phyloP scores from a whole-genome alignment of 2,797 vertebrate genomes.

The Anguilla anguilla region DNA sequence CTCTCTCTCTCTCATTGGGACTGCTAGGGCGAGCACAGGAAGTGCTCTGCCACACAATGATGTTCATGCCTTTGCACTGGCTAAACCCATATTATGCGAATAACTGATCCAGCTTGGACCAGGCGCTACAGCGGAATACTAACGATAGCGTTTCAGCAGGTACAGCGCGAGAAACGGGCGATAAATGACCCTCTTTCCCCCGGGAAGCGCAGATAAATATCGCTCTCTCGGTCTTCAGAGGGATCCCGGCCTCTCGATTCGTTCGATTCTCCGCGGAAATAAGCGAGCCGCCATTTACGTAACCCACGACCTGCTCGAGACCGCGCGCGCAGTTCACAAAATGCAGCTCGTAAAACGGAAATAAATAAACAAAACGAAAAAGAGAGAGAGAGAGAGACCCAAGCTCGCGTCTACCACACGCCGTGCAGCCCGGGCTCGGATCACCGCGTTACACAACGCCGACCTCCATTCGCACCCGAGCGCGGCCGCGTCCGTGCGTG shows the following conservation, averaged over 20 bases:
- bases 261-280: background rate
- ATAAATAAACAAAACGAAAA: background rate
- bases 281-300: slow-evolving; percentile 3
- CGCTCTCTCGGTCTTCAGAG: background rate
- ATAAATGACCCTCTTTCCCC: slow-evolving; percentile 11
- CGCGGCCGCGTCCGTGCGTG: background rate
- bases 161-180: slow-evolving; percentile 18
- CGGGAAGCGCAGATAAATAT: background rate
- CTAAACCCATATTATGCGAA: background rate
- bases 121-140: slow-evolving; percentile 35
- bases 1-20: background rate
- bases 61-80: background rate
- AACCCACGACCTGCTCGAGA: background rate
- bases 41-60: background rate
- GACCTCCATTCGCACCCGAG: background rate
- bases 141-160: slow-evolving; percentile 28
- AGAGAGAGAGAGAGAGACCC: background rate
- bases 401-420: background rate
- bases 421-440: background rate
- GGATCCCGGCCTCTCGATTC: background rate
- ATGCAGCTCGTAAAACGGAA: background rate
- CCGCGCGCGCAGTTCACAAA: background rate
- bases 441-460: slow-evolving; percentile 23
- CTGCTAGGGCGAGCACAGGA: background rate
- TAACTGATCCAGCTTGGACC: background rate